Base-by-base conservation (phyloP, 2,888 invertebrate genomes). In the Rotaria socialis region DNA sequence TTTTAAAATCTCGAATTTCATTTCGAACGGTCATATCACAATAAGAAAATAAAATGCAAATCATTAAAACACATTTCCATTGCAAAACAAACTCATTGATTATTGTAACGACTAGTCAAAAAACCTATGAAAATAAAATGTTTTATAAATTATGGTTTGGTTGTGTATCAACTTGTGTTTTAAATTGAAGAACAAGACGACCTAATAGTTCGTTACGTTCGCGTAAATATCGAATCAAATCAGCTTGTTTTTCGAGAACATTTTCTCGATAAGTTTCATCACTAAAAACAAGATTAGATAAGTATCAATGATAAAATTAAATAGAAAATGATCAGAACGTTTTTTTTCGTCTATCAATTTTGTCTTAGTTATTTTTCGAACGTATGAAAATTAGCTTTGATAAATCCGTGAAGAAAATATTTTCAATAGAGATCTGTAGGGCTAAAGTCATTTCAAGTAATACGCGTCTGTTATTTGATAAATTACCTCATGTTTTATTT, bases 141-240 rank as follows among this genome's bases (percentile, higher is more conserved):
- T 52, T 52, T 52, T 16, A 52, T 52, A 11, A 52, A 52, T 52
- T 52, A 67, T 27, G 67, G 35, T 67, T 67, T 27, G 16, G 35
- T 35, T 67, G 67, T 14, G 19, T 2, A 19, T 67, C 19, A 67
- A 35, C 16, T 35, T 35, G 35, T 80, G 47, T 47, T 80, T 80
- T 80, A 47, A 4, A 47, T 47, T 80, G 47, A 24, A 80, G 43
- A 47, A 43, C 80, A 10, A 47, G 47, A 80, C 80, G 80, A 14
- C 80, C 89, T 8, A 90, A 89, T 85, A 89, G 89, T 16, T 88
- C 89, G 87, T 90, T 90, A 85, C 90, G 90, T 74, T 90, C 89
- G 85, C 89, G 89, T 41, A 90, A 88, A 87, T 90, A 90, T 11
- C 90, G 89, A n/a, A 90, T 90, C 88, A 90, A 89, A 87, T 90